Evolutionary conservation across 2,797 vertebrate species (phyloP), one percentile per base, ranked within the genome.

Genomic region (Ibycter americanus): DNA sequence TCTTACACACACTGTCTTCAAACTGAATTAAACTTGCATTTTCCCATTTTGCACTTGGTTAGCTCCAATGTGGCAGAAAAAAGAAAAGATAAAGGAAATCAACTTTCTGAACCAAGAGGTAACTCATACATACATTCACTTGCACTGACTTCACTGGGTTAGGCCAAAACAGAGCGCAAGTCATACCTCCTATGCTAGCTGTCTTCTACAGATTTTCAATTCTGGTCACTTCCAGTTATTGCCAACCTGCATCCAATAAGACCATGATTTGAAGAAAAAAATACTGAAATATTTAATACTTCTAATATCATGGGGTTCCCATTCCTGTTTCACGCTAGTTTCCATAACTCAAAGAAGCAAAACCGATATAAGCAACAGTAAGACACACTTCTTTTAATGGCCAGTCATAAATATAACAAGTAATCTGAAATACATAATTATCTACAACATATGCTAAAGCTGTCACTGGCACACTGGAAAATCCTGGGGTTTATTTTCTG

Each of bases 361-460:
- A 66, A 68, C 9, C 36, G 4, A 55, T 82, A 54, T 9, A 83
- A 96, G n/a, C 58, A 85, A 26, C 18, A 66, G 25, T 42, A 76
- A 88, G 71, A 59, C 16, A 63, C 6, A 36, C 4, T 34, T 46
- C 66, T 93, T 66, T 56, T 54, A 62, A 80, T 55, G 40, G 25
- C 20, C 63, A 46, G 25, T 68, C 72, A 66, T 36, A 79, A 94
- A 95, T 93, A 36, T 22, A 59, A 56, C 51, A 46, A 73, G 25
- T 80, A 2, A 85, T 21, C 21, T 36, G 67, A 85, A 80, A 51
- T 8, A 71, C 3, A 12, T 38, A 68, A 46, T 58, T 70, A 67
- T 67, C 95, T 63, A 82, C 46, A 91, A 63, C 14, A 36, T 29
- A 67, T 34, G 42, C 47, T 93, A 80, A 94, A 86, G 26, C 46